Conservation (phyloP, 35 echinoderm and acorn worm species). For the Amphiura filiformis region DNA sequence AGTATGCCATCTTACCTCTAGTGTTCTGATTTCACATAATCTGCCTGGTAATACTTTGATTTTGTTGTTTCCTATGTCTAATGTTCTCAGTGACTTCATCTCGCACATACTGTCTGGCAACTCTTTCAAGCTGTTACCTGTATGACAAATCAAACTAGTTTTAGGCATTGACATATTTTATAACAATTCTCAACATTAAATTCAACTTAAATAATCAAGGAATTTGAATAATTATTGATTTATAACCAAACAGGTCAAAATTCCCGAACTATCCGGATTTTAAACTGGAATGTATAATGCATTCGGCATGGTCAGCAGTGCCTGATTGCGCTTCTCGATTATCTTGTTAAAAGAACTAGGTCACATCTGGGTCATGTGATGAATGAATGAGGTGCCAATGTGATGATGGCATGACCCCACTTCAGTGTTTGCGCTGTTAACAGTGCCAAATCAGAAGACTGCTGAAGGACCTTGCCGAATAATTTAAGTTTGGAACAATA, state of each 20-base stretch:
- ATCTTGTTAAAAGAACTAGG: no score
- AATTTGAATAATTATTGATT: neutral
- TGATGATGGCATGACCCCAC: neutral
- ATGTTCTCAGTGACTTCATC: conserved; percentile 56
- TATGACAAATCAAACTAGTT: neutral
- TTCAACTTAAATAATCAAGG: neutral
- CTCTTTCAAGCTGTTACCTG: conserved; percentile 57
- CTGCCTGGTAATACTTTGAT: conserved; percentile 51
- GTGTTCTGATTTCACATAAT: conserved; percentile 59
- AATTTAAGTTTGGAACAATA: no score
- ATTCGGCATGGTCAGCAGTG: no score
- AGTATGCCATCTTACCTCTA: conserved; percentile 49
- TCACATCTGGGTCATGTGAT: no score
- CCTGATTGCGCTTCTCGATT: no score
- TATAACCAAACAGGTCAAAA: neutral
- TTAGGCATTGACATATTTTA: neutral
- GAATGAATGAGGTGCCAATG: no score
- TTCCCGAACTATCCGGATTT: no score
- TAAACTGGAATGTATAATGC: no score
- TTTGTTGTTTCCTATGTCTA: conserved; percentile 56
- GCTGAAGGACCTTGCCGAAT: no score
- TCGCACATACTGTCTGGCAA: conserved; percentile 56
- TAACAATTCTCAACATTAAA: neutral
- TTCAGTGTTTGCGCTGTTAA: neutral
- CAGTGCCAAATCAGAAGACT: no score